Evolutionary conservation across 2,888 invertebrate species (phyloP), one percentile per base, ranked within the genome.

Genomic region (Ormyrus labotus): DNA sequence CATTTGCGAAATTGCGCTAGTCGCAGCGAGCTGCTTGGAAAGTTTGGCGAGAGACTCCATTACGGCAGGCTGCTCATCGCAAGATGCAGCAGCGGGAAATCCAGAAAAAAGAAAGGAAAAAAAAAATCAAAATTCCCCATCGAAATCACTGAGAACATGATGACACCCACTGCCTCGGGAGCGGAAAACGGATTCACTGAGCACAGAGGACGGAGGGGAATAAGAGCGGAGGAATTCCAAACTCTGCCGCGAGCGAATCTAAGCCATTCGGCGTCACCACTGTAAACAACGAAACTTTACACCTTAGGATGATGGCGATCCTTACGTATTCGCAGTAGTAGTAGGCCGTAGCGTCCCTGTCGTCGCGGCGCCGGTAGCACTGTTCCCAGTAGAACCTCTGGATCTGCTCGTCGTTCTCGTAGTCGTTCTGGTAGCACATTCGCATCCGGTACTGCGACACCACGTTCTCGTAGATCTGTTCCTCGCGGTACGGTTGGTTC

Each of bases 301-400:
- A 63, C 13, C 10, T 6, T 2, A 34, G 2, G 13, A 70, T 45
- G 5, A 8, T 45, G 7, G 10, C 6, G 10, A 60, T 75, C 77
- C 90, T 90, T 91, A 91, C 91, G 80, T 90, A 90, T 91, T 91
- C 91, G 84, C 90, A 91, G 80, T 90, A 91, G 85, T 90, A 90
- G 84, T 90, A 91, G 0, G 90, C 90, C n/a, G 90, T 90, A 60
- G 91, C 89, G 82, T 90, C 89, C 72, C 85, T 87, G 84, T 90
- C 89, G 79, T 90, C 87, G 47, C 88, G 34, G 34, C 34, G 87
- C 51, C 88, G 85, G 81, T 90, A 90, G 83, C 90, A 91, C 85
- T 91, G 90, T 76, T 91, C 90, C 90, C 90, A 91, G 79, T 91
- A 91, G 70, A 91, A 91, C 64, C 90, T 84, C 83, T 91, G 90